phyloP scores from a whole-genome alignment of 1,140 invertebrate species.

The Nebria ingens region DNA sequence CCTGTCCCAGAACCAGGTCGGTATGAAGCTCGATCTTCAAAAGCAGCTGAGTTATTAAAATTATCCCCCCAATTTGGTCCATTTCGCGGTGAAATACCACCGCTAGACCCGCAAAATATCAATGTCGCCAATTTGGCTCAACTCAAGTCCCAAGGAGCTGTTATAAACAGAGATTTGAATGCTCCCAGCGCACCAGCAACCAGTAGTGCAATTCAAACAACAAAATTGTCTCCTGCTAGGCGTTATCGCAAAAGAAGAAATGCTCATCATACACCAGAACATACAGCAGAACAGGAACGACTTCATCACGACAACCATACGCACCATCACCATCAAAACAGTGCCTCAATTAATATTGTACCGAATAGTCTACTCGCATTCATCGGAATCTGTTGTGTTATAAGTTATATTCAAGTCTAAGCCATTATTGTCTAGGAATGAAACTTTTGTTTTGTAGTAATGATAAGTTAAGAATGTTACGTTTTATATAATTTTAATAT shows the following conservation, averaged over 20 bases:
- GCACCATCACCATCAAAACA: neutral
- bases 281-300: constrained; percentile 16
- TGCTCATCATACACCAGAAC: constrained; percentile 18
- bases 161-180: constrained; percentile 26
- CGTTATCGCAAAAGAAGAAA: constrained; percentile 11
- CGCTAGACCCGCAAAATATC: constrained; percentile 33
- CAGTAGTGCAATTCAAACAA: constrained; percentile 14
- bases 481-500: neutral
- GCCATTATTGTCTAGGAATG: too few species aligned
- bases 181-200: constrained; percentile 18
- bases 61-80: constrained; percentile 58
- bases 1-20: constrained; percentile 37
- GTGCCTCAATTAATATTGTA: too few species aligned
- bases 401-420: neutral
- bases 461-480: constrained; percentile 5
- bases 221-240: constrained; percentile 21
- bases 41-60: constrained; percentile 45
- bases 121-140: constrained; percentile 28
- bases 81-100: constrained; percentile 59
- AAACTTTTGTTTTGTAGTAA: too few species aligned
- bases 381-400: neutral
- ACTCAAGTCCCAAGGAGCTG: constrained; percentile 17
- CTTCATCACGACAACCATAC: neutral
- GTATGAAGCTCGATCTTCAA: constrained; percentile 38
- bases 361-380: neutral